These are phyloP conservation scores for Ctena decussata DNA, from an alignment of 2,888 invertebrate genomes.

Conservation along the genomic window DNA sequence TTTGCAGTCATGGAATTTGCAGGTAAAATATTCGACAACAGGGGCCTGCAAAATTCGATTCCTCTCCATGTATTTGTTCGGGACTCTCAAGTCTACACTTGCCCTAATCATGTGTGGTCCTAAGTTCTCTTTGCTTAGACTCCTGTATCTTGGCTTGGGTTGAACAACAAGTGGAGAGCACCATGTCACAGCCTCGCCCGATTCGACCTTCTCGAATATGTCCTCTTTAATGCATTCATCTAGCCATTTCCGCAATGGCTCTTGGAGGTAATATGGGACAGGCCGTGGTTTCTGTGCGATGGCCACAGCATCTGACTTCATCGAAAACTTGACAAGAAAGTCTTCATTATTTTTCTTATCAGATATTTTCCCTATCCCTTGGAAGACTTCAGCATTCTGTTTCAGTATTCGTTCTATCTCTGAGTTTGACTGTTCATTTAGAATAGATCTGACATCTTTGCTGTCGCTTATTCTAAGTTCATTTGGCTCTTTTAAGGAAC, in stretches of 20 bases:
- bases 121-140: not conserved
- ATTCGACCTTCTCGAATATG: not conserved
- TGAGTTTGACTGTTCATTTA: not conserved
- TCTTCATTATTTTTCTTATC: constrained; percentile 12
- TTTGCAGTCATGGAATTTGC: constrained; percentile 15
- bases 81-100: no score
- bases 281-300: no score
- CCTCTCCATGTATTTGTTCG: not conserved
- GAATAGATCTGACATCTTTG: not conserved
- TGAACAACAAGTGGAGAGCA: constrained; percentile 31
- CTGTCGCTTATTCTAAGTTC: not conserved
- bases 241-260: constrained; percentile 17
- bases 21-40: not conserved
- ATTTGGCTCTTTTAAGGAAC: no score
- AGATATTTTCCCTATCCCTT: not conserved
- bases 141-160: constrained; percentile 20
- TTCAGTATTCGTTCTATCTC: not conserved
- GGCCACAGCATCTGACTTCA: constrained; percentile 20
- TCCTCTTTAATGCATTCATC: no score
- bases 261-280: constrained; percentile 17
- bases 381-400: not conserved
- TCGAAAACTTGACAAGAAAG: constrained; percentile 16
- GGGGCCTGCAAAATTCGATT: not conserved
- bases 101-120: no score
- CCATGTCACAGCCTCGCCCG: no score